Evolutionary conservation across 1,140 invertebrate genomes (phyloP), one percentile per base, ranked within the genome.

Genomic region (Monochamus saltuarius): DNA sequence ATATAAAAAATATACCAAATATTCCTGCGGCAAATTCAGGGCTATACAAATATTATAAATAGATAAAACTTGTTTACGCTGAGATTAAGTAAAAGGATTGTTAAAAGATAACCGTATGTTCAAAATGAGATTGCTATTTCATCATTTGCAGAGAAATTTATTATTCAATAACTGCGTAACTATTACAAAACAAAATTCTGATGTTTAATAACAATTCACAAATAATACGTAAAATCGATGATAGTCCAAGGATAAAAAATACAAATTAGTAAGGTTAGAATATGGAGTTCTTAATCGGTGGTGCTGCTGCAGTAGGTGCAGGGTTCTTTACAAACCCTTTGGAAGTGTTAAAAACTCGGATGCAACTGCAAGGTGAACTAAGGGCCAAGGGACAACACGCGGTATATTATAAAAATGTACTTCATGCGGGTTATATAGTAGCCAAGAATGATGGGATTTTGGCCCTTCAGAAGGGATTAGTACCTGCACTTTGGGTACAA

Each of bases 281-380:
- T 10, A 73, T 74, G 70, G 74, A 75, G 51, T 75, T 74, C 57
- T 59, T 56, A 16, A 63, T 75, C 10, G 74, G 65, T 11, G 75
- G 73, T 11, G 40, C 64, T 1, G 73, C 73, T 1, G 73, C 69
- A 6, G 70, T 75, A 46, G 68, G 71, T 39, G 74, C 74, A n/a
- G 71, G 74, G n/a, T 58, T 75, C 22, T 86, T 86, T 63, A 86
- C 85, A 8, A 86, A 87, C 67, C 85, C 85, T 7, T 78, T 95
- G 43, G 94, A 97, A 74, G 91, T 96, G 4, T 81, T 91, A 0
- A 95, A 95, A 79, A 94, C 89, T 9, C 81, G 92, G 11, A 83
- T 95, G 64, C 94, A 96, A 71, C 78, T 96, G 2, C 94, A 96
- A 78, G 94, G 94, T 10, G 94, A 96, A 77, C 72, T 96, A 9